Evolutionary conservation across 2,113 vertebrate species (phyloP).

Genomic region (Hirundichthys speculiger): DNA sequence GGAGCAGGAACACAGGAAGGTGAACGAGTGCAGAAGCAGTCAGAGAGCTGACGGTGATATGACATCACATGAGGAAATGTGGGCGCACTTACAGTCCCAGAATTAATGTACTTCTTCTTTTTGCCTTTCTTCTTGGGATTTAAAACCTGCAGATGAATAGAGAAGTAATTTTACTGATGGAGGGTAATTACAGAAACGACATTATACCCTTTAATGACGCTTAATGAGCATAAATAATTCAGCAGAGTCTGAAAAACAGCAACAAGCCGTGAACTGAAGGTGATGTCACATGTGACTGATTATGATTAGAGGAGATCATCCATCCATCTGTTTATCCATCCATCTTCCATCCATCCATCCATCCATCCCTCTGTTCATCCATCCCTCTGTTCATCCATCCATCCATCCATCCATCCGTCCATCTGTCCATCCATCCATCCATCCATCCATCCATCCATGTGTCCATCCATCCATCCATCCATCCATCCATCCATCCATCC

Average conservation of each 20-base stretch:
- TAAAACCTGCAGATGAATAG: slow-evolving; percentile 84
- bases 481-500: too few species aligned
- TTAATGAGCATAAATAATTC: slow-evolving; percentile 58
- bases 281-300: slow-evolving; percentile 7
- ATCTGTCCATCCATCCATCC: too few species aligned
- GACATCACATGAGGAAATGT: slow-evolving; percentile 17
- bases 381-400: too few species aligned
- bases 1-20: slow-evolving; percentile 4
- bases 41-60: slow-evolving; percentile 27
- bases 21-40: slow-evolving; percentile 32
- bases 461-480: too few species aligned
- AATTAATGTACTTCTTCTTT: slow-evolving; percentile 99
- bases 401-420: too few species aligned
- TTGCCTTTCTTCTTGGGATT: slow-evolving; percentile 98
- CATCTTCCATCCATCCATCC: too few species aligned
- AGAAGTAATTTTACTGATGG: slow-evolving; percentile 14
- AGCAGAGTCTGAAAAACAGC: slow-evolving; percentile 22
- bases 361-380: too few species aligned
- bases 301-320: background rate
- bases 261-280: slow-evolving; percentile 8
- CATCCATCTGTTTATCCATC: too few species aligned
- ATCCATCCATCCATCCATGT: too few species aligned
- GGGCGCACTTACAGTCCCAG: slow-evolving; percentile 90
- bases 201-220: slow-evolving; percentile 23
- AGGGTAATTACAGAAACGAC: slow-evolving; percentile 33